Evolutionary conservation across 2,113 vertebrate genomes (phyloP).

Genomic region (Gulo gulo): DNA sequence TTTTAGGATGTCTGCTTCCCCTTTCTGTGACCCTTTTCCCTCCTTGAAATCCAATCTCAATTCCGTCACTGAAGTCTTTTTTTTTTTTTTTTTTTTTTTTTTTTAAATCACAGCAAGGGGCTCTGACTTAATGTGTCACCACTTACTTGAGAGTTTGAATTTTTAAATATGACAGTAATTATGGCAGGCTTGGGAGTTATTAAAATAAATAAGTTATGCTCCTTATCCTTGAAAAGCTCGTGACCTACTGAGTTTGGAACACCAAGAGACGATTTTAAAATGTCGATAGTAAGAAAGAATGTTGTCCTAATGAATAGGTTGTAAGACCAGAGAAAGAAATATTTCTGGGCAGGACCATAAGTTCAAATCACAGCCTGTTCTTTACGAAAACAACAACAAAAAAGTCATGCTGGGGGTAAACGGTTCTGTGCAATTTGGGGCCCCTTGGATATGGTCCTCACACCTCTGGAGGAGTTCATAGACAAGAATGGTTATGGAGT

Average conservation of each 20-base stretch:
- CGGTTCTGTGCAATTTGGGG: not conserved
- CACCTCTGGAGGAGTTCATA: not conserved
- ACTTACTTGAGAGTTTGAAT: constrained; percentile 39
- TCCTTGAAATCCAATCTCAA: not conserved
- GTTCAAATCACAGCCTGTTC: not conserved
- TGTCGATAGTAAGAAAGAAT: not conserved
- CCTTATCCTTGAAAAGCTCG: constrained; percentile 53
- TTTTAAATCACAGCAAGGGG: constrained; percentile 41
- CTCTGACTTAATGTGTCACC: constrained; percentile 27
- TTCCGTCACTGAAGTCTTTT: not conserved
- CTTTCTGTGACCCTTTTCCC: not conserved
- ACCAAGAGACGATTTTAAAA: not conserved
- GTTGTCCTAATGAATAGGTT: not conserved
- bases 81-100: not conserved
- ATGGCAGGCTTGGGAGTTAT: constrained; percentile 25
- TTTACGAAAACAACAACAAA: not conserved
- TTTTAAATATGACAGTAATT: constrained; percentile 62
- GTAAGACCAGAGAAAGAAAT: not conserved
- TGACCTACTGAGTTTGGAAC: not conserved
- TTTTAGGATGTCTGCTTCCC: not conserved
- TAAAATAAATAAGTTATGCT: constrained; percentile 63
- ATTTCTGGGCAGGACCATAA: not conserved
- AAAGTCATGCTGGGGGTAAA: not conserved
- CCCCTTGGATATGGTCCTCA: not conserved
- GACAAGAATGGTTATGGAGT: not conserved